Conservation (phyloP, 1,140 invertebrate species). For the Ladona fulva region DNA sequence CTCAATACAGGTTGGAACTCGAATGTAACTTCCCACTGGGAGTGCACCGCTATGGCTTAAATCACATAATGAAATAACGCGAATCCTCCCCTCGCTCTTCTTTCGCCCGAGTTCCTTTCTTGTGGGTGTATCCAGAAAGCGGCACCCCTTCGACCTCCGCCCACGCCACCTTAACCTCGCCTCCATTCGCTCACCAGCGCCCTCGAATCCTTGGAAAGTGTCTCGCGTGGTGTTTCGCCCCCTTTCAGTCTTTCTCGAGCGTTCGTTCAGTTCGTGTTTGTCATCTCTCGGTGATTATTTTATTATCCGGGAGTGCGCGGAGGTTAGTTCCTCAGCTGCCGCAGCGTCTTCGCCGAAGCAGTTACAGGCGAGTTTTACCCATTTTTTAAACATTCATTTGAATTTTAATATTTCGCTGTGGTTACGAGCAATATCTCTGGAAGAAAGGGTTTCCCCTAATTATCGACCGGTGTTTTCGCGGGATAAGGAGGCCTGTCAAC, state of each 20-base stretch:
- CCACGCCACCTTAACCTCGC: neutral
- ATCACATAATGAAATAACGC: constrained; percentile 8
- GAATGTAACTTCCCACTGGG: neutral
- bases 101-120: neutral
- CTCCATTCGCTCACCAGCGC: neutral
- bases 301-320: neutral
- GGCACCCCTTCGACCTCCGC: neutral
- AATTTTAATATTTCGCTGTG: neutral
- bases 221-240: neutral
- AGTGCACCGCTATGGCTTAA: neutral
- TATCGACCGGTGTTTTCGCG: neutral
- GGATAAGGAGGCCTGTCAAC: too few relatives aligned
- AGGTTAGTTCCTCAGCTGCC: too few relatives aligned
- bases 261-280: neutral
- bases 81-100: neutral
- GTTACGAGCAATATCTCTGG: neutral
- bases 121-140: too few relatives aligned
- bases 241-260: neutral
- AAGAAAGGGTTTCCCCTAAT: neutral
- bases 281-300: neutral
- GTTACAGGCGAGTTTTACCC: too few relatives aligned
- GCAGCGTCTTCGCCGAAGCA: too few relatives aligned
- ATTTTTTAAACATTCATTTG: too few relatives aligned
- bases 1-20: neutral
- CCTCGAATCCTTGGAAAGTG: neutral